These are phyloP conservation scores for Drosophila sturtevanti DNA, from an alignment of 1,140 invertebrate genomes.

Conservation along the genomic window DNA sequence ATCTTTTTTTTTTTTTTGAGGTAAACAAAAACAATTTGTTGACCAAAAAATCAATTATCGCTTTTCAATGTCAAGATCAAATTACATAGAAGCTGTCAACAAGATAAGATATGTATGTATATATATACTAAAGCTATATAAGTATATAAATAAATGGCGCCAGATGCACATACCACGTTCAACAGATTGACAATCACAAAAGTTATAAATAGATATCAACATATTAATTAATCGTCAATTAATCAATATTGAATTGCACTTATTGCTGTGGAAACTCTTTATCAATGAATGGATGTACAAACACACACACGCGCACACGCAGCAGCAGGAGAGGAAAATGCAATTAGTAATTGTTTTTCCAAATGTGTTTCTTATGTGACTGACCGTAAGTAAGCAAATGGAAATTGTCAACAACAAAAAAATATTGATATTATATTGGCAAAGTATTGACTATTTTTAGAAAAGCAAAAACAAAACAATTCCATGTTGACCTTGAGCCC, in stretches of 20 bases:
- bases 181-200: background rate
- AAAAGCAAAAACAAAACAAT: slow-evolving; percentile 33
- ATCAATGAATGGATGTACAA: background rate
- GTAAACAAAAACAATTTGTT: slow-evolving; percentile 1
- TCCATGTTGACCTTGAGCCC: slow-evolving; percentile 37
- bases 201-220: background rate
- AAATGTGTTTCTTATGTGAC: background rate
- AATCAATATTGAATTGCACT: slow-evolving; percentile 11
- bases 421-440: slow-evolving; percentile 45
- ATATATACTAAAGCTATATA: background rate
- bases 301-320: too few species aligned
- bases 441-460: slow-evolving; percentile 38
- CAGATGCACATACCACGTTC: background rate
- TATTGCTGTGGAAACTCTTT: background rate
- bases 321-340: background rate
- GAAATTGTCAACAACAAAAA: background rate
- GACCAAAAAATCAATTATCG: slow-evolving; percentile 15
- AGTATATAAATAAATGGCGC: background rate
- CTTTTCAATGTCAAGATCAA: slow-evolving; percentile 13
- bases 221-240: background rate
- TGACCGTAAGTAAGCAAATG: background rate
- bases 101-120: background rate
- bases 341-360: background rate
- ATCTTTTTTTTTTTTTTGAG: too few species aligned
- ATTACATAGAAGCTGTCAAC: background rate